Percentiles rank a stretch among this genome's conserved stretches.
phyloP scores from a whole-genome alignment of 2,888 invertebrate species.

The Hofmannophila pseudospretella region DNA sequence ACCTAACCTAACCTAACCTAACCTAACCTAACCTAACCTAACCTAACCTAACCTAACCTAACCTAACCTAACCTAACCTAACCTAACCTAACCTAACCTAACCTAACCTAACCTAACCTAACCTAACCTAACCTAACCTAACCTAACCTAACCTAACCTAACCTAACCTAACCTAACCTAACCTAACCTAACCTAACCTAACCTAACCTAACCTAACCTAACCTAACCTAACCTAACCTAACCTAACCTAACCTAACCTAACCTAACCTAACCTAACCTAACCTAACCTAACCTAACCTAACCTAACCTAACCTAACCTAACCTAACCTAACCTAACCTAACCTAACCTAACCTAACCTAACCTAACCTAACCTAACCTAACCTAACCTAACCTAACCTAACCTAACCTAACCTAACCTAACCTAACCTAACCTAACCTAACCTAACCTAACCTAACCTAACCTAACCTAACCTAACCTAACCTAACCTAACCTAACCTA shows the following conservation, averaged over 20 bases:
- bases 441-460: conserved; percentile 2
- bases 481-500: background rate
- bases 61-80: background rate
- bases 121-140: no score
- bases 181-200: no score
- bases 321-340: no score
- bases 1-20: background rate
- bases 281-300: background rate
- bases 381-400: background rate
- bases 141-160: no score
- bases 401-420: background rate
- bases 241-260: background rate
- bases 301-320: no score
- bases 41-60: background rate
- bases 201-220: no score
- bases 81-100: background rate
- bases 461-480: conserved; percentile 1
- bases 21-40: background rate
- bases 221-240: no score
- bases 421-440: background rate
- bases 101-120: no score
- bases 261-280: background rate
- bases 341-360: no score
- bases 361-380: no score
- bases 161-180: no score